A percentile compares a stretch with the other conserved stretches of the same genome.
phyloP scores from a whole-genome alignment of 23 tunicate species.

The Aplidium turbinatum region DNA sequence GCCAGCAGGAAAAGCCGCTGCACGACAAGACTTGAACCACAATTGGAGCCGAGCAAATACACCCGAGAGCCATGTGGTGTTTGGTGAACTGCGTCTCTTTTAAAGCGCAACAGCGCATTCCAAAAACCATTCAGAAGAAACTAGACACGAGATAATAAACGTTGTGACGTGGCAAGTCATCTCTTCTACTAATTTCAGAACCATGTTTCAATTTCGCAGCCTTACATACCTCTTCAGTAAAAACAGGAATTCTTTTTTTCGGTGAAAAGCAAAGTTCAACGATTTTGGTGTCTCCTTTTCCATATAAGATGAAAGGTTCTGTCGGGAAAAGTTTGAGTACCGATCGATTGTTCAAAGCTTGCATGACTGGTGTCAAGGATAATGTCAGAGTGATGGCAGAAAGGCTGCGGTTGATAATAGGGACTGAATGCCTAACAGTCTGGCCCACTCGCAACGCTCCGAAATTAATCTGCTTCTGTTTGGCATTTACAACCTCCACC shows the following conservation, averaged over 20 bases:
- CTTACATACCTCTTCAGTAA: constrained; percentile 77
- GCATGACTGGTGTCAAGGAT: constrained; percentile 64
- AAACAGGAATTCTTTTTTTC: constrained; percentile 66
- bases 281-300: constrained; percentile 56
- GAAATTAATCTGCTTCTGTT: constrained; percentile 69
- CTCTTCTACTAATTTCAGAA: too few relatives aligned
- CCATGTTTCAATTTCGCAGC: not conserved
- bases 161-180: too few relatives aligned
- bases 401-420: constrained; percentile 88
- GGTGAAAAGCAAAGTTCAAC: constrained; percentile 83
- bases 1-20: too few relatives aligned
- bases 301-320: constrained; percentile 64
- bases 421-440: constrained; percentile 65
- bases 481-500: constrained; percentile 79
- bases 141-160: too few relatives aligned
- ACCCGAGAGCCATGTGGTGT: too few relatives aligned
- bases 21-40: too few relatives aligned
- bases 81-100: too few relatives aligned
- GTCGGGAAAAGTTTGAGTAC: constrained; percentile 64
- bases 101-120: too few relatives aligned
- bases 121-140: too few relatives aligned
- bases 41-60: too few relatives aligned
- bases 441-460: constrained; percentile 91
- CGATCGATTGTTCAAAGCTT: constrained; percentile 54
- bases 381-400: constrained; percentile 60